These are phyloP conservation scores for Tetraodon nigroviridis DNA, from an alignment of 2,113 vertebrate species.

Conservation along the genomic window DNA sequence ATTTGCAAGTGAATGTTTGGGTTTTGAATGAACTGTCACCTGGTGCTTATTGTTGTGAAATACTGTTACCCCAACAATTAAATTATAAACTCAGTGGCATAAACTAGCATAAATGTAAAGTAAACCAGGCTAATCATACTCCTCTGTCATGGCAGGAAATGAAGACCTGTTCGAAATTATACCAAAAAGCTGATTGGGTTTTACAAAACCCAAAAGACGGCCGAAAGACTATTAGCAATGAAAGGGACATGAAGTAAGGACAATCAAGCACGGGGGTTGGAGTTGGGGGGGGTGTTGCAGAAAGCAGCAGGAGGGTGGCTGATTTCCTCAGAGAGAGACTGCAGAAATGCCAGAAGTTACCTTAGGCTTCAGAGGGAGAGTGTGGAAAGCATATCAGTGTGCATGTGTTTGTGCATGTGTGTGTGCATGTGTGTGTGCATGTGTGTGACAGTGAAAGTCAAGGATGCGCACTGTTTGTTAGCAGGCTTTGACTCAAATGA, in stretches of 20 bases:
- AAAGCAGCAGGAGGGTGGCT: conserved; percentile 28
- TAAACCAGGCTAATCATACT: no score
- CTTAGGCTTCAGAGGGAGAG: conserved; percentile 35
- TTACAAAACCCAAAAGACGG: conserved; percentile 10
- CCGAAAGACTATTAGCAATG: background rate
- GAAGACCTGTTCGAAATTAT: background rate
- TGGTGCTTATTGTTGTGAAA: no score
- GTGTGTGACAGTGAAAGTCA: conserved; percentile 1
- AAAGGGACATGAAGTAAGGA: conserved; percentile 31
- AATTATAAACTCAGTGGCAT: no score
- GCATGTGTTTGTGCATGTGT: conserved; percentile 3
- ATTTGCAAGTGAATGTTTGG: no score
- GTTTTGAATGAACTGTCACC: no score
- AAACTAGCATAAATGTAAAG: no score
- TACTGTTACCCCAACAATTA: no score
- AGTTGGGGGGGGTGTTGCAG: conserved; percentile 17
- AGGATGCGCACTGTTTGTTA: conserved; percentile 4
- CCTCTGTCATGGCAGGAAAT: no score
- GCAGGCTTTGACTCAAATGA: conserved; percentile 1
- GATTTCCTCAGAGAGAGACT: conserved; percentile 36
- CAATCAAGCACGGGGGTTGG: conserved; percentile 25
- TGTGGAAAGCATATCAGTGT: background rate
- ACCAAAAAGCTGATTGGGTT: background rate
- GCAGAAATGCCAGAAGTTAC: conserved; percentile 48
- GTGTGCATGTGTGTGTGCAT: conserved; percentile 1